Evolutionary conservation across 2,113 vertebrate species (phyloP).

Genomic region (Nymphicus hollandicus): DNA sequence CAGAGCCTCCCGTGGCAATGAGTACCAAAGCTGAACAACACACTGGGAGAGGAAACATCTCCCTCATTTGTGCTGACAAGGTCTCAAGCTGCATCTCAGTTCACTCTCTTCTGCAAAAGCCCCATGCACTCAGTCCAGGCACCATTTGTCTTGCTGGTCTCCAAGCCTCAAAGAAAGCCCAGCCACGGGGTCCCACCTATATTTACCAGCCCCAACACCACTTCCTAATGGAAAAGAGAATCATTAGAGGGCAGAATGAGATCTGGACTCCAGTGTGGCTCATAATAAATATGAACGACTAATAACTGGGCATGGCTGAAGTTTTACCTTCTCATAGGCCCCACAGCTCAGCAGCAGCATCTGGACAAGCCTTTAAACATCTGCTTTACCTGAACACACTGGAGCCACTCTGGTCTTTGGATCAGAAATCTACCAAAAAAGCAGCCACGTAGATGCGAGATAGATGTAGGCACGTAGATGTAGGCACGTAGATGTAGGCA

Average conservation of each 20-base stretch:
- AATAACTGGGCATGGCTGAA: neutral
- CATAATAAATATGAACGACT: neutral
- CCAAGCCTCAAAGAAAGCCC: neutral
- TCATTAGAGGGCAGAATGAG: neutral
- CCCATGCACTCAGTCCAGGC: accelerated
- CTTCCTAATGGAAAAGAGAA: neutral
- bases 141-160: neutral
- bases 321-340: neutral
- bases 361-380: neutral
- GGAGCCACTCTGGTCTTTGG: neutral
- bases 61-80: neutral
- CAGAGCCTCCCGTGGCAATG: neutral
- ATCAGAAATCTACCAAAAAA: neutral
- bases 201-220: neutral
- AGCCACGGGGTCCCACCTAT: accelerated
- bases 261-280: neutral
- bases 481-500: neutral
- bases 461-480: neutral
- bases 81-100: neutral
- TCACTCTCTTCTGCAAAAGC: neutral
- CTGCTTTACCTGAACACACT: neutral
- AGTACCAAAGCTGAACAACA: neutral
- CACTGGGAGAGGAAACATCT: neutral
- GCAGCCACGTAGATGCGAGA: neutral
- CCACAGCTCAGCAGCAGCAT: neutral